phyloP scores from a whole-genome alignment of 2,888 invertebrate species.

The Phengaris arion region DNA sequence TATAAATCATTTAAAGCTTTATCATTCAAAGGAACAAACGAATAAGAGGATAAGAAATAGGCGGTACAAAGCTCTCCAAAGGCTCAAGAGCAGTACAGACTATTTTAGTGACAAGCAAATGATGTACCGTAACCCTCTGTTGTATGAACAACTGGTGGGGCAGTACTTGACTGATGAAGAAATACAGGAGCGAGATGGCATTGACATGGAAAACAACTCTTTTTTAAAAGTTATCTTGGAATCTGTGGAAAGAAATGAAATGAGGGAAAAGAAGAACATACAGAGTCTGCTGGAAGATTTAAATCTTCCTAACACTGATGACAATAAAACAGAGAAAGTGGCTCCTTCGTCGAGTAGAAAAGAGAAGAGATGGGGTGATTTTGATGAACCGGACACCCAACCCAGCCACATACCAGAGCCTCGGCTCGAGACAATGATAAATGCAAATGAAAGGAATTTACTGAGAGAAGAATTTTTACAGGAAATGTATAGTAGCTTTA shows the following conservation, averaged over 20 bases:
- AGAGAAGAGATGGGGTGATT: conserved; percentile 76
- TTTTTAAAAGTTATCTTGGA: conserved; percentile 89
- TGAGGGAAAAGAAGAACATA: conserved; percentile 80
- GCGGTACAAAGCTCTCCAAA: conserved; percentile 88
- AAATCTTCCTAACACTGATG: background rate
- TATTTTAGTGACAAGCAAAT: conserved; percentile 96
- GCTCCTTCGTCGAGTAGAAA: conserved; percentile 35
- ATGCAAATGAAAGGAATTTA: conserved; percentile 81
- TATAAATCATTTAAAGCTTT: conserved; percentile 80
- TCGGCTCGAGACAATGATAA: conserved; percentile 64
- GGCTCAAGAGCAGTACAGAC: conserved; percentile 82
- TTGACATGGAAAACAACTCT: conserved; percentile 77
- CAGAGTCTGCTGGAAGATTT: conserved; percentile 80
- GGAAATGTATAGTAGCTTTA: conserved; percentile 90
- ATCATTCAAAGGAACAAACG: conserved; percentile 73
- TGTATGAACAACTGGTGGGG: conserved; percentile 94
- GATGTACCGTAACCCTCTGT: conserved; percentile 93
- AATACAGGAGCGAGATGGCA: conserved; percentile 81
- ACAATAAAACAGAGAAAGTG: background rate
- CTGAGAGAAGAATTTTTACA: conserved; percentile 89
- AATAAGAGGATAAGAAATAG: conserved; percentile 85
- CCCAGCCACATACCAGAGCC: conserved; percentile 54
- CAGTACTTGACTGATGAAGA: conserved; percentile 90
- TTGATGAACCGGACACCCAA: conserved; percentile 67
- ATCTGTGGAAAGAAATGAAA: conserved; percentile 86